Percentiles rank a stretch among this genome's conserved stretches.
Conservation (phyloP, 2,113 vertebrate species). For the Oncorhynchus nerka region DNA sequence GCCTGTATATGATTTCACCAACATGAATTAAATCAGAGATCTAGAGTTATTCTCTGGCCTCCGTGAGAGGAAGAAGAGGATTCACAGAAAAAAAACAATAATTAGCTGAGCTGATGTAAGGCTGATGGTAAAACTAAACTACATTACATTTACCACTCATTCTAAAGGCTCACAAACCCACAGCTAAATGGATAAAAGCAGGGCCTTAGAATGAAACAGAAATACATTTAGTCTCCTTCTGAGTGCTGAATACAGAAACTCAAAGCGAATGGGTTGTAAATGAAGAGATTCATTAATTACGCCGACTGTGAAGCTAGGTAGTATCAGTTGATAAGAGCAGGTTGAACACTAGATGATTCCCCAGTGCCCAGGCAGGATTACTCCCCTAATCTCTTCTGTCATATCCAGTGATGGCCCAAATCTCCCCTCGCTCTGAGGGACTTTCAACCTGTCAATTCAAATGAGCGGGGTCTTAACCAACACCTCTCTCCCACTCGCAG, state of each 20-base stretch:
- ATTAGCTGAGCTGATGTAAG: slow-evolving; percentile 60
- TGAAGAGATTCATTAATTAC: slow-evolving; percentile 70
- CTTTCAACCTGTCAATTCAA: slow-evolving; percentile 78
- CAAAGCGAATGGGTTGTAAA: slow-evolving; percentile 66
- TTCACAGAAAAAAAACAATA: slow-evolving; percentile 42
- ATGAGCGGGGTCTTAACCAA: slow-evolving; percentile 65
- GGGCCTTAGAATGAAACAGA: slow-evolving; percentile 65
- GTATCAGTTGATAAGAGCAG: slow-evolving; percentile 79
- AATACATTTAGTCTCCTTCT: slow-evolving; percentile 68
- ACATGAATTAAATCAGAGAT: too few species aligned
- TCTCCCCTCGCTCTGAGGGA: slow-evolving; percentile 78
- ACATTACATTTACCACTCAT: slow-evolving; percentile 51
- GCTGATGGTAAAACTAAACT: slow-evolving; percentile 69
- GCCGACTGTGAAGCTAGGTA: slow-evolving; percentile 45
- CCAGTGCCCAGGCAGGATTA: slow-evolving; percentile 77
- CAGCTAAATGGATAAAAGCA: slow-evolving; percentile 73
- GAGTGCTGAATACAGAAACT: slow-evolving; percentile 61
- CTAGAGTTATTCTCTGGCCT: background rate
- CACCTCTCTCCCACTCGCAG: slow-evolving; percentile 56
- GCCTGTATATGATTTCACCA: too few species aligned
- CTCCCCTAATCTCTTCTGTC: slow-evolving; percentile 83
- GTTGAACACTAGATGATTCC: slow-evolving; percentile 79
- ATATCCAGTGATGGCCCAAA: slow-evolving; percentile 81
- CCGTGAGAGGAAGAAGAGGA: background rate
- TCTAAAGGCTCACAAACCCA: slow-evolving; percentile 67